Evolutionary conservation across 2,888 invertebrate species (phyloP), one percentile per base, ranked within the genome.

Genomic region (Cryptophagus acutangulus): DNA sequence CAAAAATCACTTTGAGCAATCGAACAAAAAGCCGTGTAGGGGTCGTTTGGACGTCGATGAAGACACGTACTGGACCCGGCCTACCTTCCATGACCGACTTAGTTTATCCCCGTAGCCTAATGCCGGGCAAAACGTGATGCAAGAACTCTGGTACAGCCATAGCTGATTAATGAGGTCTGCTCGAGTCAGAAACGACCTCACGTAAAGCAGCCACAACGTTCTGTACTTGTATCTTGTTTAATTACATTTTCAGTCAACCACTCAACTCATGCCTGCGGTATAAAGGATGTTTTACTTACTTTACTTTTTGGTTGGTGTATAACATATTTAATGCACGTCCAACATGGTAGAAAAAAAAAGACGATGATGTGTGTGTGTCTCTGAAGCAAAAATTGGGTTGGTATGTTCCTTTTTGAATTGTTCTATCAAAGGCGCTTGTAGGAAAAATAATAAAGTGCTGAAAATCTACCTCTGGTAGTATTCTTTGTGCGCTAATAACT

Each of bases 101-200:
- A 36, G 40, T 33, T 40, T 13, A 29, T 36, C 31, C 33, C 35
- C 35, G 35, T 28, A 29, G 36, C 38, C 45, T 43, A 41, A 45
- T 41, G 39, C 38, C 34, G 15, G 14, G 40, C 18, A 41, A 40
- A 46, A 49, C 49, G 49, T 47, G 43, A 40, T 43, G 37, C 43
- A 46, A 43, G 26, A 47, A 42, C 45, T 41, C 42, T 17, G 25
- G 43, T 39, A 40, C 49, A 41, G 37, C 46, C 48, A 45, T 45
- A 40, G 44, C 45, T 53, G 55, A 53, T 55, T 55, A 55, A 53
- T 53, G 51, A 52, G 52, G 48, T 49, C 52, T 47, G 48, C 41
- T 33, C 42, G 46, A 38, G 46, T 46, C 51, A 42, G 44, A 42
- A 44, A 46, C 48, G 51, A 49, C 49, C 52, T 50, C 52, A 51